Evolutionary conservation across 1,140 invertebrate genomes (phyloP).

Genomic region (Drosophila kanapiae): DNA sequence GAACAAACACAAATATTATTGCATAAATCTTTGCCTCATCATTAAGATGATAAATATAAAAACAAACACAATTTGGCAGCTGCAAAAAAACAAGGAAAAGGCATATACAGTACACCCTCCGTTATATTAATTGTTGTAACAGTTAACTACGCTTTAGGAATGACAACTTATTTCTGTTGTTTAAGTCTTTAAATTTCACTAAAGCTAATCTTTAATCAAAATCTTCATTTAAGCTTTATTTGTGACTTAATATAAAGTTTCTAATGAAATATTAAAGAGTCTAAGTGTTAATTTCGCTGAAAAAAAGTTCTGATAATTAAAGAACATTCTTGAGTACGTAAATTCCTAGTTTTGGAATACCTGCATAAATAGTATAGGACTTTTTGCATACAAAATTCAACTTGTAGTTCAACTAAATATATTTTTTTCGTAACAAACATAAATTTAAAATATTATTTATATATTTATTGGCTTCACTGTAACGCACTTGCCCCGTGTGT

Average conservation of each 20-base stretch:
- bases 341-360: too few relatives aligned
- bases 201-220: not conserved
- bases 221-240: not conserved
- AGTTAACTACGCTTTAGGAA: not conserved
- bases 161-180: not conserved
- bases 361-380: too few relatives aligned
- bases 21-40: conserved; percentile 55
- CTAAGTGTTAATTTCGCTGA: not conserved
- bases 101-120: not conserved
- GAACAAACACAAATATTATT: conserved; percentile 28
- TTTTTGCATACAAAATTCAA: too few relatives aligned
- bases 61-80: conserved; percentile 32
- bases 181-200: not conserved
- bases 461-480: not conserved
- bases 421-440: not conserved
- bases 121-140: not conserved
- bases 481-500: not conserved
- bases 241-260: too few relatives aligned
- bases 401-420: too few relatives aligned
- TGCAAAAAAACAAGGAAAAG: conserved; percentile 5
- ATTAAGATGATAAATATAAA: conserved; percentile 51
- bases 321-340: too few relatives aligned
- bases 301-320: too few relatives aligned
- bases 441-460: not conserved
- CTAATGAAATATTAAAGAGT: not conserved